Conservation (phyloP, 2,888 invertebrate species). For the Teleiodes luculella region DNA sequence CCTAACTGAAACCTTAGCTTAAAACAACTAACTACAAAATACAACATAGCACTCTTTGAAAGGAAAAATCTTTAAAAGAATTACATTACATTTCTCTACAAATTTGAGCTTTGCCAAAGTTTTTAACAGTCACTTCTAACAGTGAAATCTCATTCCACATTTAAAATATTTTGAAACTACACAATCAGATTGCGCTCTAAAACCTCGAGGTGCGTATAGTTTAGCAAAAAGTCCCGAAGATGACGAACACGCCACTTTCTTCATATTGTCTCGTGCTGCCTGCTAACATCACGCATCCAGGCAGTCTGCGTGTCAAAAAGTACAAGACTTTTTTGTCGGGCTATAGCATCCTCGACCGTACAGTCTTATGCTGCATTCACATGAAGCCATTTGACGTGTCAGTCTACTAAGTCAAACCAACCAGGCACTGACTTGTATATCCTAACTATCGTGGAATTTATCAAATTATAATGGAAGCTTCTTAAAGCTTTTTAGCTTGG, state of each 20-base stretch:
- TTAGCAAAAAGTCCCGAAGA: not conserved
- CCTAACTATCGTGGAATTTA: too few species aligned
- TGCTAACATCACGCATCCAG: too few species aligned
- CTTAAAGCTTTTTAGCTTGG: too few species aligned
- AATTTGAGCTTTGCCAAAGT: conserved; percentile 73
- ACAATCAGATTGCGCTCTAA: conserved; percentile 33
- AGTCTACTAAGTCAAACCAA: too few species aligned
- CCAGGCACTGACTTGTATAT: too few species aligned
- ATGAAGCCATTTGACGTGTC: too few species aligned
- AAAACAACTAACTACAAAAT: conserved; percentile 62
- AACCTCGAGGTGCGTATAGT: not conserved
- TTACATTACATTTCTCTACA: conserved; percentile 46
- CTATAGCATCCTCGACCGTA: too few species aligned
- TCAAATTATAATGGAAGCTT: too few species aligned
- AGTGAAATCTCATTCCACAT: conserved; percentile 72
- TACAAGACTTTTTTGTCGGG: too few species aligned
- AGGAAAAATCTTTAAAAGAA: conserved; percentile 50
- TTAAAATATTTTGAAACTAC: conserved; percentile 13
- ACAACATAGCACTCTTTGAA: conserved; percentile 72
- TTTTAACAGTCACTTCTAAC: conserved; percentile 45
- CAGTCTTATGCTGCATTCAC: too few species aligned
- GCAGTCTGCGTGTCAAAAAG: too few species aligned
- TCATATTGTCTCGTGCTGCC: not conserved
- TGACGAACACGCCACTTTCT: not conserved
- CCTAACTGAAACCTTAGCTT: conserved; percentile 62